These are phyloP conservation scores for Paralichthys olivaceus DNA, from an alignment of 2,113 vertebrate genomes.

Conservation along the genomic window DNA sequence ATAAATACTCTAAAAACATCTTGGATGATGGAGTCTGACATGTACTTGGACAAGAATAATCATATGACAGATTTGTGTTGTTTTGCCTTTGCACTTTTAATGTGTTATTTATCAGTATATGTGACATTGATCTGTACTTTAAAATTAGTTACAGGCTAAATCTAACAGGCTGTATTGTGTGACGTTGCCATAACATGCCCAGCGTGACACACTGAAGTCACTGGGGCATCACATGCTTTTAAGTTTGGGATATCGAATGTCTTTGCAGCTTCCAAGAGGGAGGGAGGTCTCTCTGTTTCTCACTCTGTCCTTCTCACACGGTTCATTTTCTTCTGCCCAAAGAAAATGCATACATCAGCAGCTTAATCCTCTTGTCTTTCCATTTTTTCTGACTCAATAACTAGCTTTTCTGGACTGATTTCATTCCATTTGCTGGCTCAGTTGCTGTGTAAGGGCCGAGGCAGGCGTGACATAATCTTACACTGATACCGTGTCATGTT, in stretches of 20 bases:
- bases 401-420: background rate
- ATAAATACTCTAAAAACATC: no score
- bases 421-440: background rate
- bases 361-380: no score
- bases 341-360: background rate
- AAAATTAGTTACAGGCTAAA: background rate
- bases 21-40: no score
- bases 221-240: conserved; percentile 63
- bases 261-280: conserved; percentile 44
- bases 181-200: conserved; percentile 22
- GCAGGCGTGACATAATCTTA: background rate
- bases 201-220: conserved; percentile 31
- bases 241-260: conserved; percentile 71
- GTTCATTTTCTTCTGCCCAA: background rate
- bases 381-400: background rate
- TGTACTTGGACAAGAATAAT: no score
- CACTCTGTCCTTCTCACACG: background rate
- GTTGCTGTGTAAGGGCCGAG: no score
- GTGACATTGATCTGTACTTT: background rate
- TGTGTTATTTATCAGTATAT: background rate
- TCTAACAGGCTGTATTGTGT: conserved; percentile 16
- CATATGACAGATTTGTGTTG: no score
- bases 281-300: conserved; percentile 2
- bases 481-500: no score
- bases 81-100: background rate